Percentiles rank a stretch among this genome's conserved stretches.
phyloP scores from a whole-genome alignment of 1,140 invertebrate genomes.

The Heliconius congener region DNA sequence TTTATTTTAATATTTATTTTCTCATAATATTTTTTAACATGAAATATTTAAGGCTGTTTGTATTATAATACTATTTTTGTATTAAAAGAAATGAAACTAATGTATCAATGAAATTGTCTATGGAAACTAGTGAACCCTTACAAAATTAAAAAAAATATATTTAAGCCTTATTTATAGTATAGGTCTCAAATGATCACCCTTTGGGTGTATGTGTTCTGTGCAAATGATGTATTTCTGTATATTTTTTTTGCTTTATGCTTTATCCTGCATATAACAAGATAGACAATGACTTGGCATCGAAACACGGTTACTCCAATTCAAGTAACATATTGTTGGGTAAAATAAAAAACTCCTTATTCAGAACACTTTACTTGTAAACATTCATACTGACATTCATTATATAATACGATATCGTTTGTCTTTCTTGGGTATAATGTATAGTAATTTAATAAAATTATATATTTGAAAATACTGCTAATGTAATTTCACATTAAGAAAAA shows the following conservation, averaged over 20 bases:
- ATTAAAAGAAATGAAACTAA: neutral
- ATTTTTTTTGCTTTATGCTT: neutral
- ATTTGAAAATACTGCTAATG: conserved; percentile 1
- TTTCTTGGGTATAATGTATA: neutral
- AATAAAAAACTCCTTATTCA: conserved; percentile 11
- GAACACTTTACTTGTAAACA: neutral
- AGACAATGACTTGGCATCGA: too few species aligned
- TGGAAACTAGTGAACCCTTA: neutral
- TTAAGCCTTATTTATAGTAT: neutral
- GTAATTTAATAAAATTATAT: neutral
- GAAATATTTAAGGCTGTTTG: neutral
- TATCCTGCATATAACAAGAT: too few species aligned
- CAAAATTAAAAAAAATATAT: neutral
- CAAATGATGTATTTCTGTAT: too few species aligned
- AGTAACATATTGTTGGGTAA: neutral
- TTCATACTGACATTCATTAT: neutral
- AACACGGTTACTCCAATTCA: too few species aligned
- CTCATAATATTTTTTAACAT: neutral
- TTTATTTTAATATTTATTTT: neutral
- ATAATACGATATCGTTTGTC: neutral
- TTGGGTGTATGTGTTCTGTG: too few species aligned
- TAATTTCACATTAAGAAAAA: neutral
- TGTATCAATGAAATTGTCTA: neutral
- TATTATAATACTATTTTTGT: neutral
- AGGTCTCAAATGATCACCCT: too few species aligned